Percentiles rank a stretch among this genome's conserved stretches.
Evolutionary conservation across 2,113 vertebrate genomes (phyloP).

Genomic region (Tragelaphus imberbis): DNA sequence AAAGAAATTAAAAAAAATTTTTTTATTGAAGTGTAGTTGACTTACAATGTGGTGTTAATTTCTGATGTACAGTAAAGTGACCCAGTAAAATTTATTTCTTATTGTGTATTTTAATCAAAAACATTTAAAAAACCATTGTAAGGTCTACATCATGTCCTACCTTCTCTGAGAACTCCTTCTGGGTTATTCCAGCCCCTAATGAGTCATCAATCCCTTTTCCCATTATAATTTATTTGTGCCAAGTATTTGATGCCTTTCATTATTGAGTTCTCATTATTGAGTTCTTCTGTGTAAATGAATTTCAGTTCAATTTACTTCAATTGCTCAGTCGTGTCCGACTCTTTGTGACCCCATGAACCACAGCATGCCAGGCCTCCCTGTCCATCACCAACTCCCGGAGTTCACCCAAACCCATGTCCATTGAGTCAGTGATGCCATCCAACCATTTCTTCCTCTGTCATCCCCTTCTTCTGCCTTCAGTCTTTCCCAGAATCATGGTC

Average conservation of each 20-base stretch:
- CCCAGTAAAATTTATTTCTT: background rate
- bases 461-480: too few relatives aligned
- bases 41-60: background rate
- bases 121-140: background rate
- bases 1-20: background rate
- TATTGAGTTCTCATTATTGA: background rate
- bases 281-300: background rate
- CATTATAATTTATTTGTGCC: background rate
- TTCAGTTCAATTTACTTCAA: background rate
- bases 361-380: too few relatives aligned
- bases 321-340: too few relatives aligned
- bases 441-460: too few relatives aligned
- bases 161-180: background rate
- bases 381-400: background rate
- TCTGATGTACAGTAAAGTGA: background rate
- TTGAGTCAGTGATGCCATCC: background rate
- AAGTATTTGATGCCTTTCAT: background rate
- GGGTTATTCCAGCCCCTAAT: too few relatives aligned
- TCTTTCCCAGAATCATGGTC: too few relatives aligned
- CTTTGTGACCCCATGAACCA: too few relatives aligned
- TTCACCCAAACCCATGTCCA: background rate
- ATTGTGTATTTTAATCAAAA: background rate
- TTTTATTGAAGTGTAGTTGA: background rate
- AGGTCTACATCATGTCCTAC: background rate
- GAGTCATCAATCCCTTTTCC: background rate